Percentiles rank a stretch among this genome's conserved stretches.
Evolutionary conservation across 2,888 invertebrate species (phyloP).

Genomic region (Epirrhoe alternata): DNA sequence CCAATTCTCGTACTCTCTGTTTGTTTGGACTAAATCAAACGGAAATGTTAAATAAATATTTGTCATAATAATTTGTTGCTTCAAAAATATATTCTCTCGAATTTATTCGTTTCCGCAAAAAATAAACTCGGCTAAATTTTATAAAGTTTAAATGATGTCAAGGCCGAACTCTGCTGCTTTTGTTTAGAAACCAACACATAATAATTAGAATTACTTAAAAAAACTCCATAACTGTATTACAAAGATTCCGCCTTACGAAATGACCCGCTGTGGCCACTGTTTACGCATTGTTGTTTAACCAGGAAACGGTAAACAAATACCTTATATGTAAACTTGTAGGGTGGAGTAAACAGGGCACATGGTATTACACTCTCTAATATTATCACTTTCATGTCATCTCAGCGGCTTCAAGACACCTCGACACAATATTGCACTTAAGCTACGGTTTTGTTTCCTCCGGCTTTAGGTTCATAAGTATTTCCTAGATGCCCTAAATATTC

Average conservation of each 20-base stretch:
- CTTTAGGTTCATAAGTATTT: not conserved
- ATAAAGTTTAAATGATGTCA: conserved; percentile 12
- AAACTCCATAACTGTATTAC: conserved; percentile 22
- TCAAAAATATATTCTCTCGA: not conserved
- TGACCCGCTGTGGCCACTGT: conserved; percentile 13
- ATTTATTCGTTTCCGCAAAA: not conserved
- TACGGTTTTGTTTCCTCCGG: not conserved
- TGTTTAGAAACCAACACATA: conserved; percentile 17
- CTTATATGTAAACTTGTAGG: conserved; percentile 28
- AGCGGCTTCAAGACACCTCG: not conserved
- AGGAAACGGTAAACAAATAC: conserved; percentile 38
- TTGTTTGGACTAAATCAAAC: conserved; percentile 4
- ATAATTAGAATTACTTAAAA: conserved; percentile 18
- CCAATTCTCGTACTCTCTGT: conserved; percentile 7
- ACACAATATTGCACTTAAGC: conserved; percentile 1
- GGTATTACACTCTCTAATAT: conserved; percentile 12
- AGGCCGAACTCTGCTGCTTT: conserved; percentile 6
- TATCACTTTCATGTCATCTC: not conserved
- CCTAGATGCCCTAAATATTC: not conserved
- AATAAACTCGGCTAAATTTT: not conserved
- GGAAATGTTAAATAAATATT: not conserved
- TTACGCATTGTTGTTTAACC: conserved; percentile 30
- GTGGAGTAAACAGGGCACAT: conserved; percentile 8
- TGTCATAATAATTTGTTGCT: not conserved
- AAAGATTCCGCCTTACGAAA: conserved; percentile 34